Base-by-base conservation (phyloP, 2,888 invertebrate genomes). In the Amphimallon solstitiale region DNA sequence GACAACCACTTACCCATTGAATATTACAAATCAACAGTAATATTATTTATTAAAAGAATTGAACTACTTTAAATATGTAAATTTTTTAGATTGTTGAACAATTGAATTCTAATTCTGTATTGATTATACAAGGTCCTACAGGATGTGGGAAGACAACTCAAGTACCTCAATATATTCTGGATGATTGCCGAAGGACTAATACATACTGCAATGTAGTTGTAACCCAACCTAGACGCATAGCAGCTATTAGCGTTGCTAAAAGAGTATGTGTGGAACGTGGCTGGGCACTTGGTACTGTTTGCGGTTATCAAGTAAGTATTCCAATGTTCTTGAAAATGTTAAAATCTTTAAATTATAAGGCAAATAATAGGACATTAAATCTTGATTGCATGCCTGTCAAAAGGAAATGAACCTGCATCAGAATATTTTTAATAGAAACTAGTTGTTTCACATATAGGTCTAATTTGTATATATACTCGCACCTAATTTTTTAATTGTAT, bases 91-190 rank as follows among this genome's bases (percentile, higher is more conserved):
- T 65, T 15, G 59, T 65, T 12, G 48, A 59, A 6, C 46, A 56
- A 17, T 38, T 67, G 23, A 59, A 59, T 49, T 54, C 49, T 12
- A 62, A 67, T 66, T 59, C 37, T 29, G 92, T 96, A 0, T 87
- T 92, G 0, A 87, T 98, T 9, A 89, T 99, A 46, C 91, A 95
- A 82, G 98, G 98, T 0, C 91, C 92, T 0, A 98, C 98, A 0
- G 98, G 98, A 0, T 97, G 97, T 80, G 98, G 98, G 14, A 95
- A 95, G 82, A 95, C 96, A 0, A 94, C 94, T 0, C 93, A 94
- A 82, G 93, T 95, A 0, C 96, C 97, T 0, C 97, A 97, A 79
- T 96, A 91, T 84, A 94, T 98, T 70, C 82, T 97, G n/a, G 94
- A 97, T 73, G 86, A 91, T 72, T 88, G 88, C 70, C 88, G 86